Base-by-base conservation (phyloP, 2,113 vertebrate species). In the Bos javanicus region DNA sequence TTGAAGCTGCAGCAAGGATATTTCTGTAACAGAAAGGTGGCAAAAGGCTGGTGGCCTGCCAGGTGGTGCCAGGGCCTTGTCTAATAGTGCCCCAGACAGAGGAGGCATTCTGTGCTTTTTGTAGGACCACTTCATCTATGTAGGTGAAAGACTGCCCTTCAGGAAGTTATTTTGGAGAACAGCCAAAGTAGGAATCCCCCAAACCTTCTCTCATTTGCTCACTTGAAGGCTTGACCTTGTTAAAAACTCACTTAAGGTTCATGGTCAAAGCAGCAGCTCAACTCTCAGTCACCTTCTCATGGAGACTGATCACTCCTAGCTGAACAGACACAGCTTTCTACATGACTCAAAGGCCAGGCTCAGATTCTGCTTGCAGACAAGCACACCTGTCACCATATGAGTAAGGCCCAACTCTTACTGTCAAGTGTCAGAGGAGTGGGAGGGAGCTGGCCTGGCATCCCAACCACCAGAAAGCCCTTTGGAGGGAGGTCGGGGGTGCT, bases 181-280 rank as follows among this genome's bases (percentile, higher is more conserved):
- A 94, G 39, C 19, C 60, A 74, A 82, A 90, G 62, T 5, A 95
- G 52, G 48, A 84, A 81, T 67, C 57, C 83, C 36, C 15, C 14
- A 43, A 95, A 90, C 30, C 52, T 19, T 94, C 28, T 33, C 67
- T 87, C 10, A 74, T 33, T 93, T 4, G 12, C 36, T 95, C 25
- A 43, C 50, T 74, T 84, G 10, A 86, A 96, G 54, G 9, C 19
- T 62, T 95, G 82, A 56, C 48, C 62, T 80, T 87, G 43, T 89
- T 97, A 95, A 95, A 95, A 60, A 13, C 14, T 36, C 36, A 95
- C 48, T 74, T 91, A 94, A 94, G 48, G 43, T 76, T 13, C 54
- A 95, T 17, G n/a, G 71, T 25, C 71, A 71, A 97, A 94, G 36
- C 3, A 52, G 87, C 16, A 87, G 23, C 56, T 94, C 50, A 90